phyloP scores from a whole-genome alignment of 2,797 vertebrate species.

The Onychomys arenicola region DNA sequence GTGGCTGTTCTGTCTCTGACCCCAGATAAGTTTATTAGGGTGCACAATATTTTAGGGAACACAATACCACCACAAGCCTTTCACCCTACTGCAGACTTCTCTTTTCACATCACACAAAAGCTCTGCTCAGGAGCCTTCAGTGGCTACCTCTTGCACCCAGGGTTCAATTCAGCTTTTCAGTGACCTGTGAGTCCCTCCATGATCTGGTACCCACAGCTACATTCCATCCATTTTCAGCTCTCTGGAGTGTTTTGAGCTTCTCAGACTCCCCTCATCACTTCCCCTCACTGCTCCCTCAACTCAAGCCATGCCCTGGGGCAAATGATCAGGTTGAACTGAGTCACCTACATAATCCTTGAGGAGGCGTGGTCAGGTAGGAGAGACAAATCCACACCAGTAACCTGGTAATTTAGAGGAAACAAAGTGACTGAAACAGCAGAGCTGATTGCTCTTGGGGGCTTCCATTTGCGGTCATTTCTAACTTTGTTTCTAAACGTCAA shows the following conservation, averaged over 20 bases:
- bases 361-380: neutral
- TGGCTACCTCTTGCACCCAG: neutral
- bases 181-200: neutral
- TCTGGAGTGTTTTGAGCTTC: neutral
- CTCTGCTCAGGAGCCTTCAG: neutral
- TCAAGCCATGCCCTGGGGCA: neutral
- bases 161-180: neutral
- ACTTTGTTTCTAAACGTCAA: constrained; percentile 11
- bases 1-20: too few species aligned
- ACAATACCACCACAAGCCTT: too few species aligned
- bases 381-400: neutral
- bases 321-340: neutral
- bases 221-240: neutral
- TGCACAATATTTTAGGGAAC: too few species aligned
- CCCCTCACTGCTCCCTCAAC: neutral
- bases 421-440: neutral
- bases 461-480: neutral
- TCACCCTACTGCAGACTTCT: neutral
- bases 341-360: neutral
- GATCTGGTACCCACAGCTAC: neutral
- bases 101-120: neutral
- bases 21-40: too few species aligned
- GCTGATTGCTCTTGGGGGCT: neutral
- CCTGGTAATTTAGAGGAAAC: neutral
- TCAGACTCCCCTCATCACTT: neutral